A percentile compares a stretch with the other conserved stretches of the same genome.
Evolutionary conservation across 2,113 vertebrate genomes (phyloP).

Genomic region (Eublepharis macularius): DNA sequence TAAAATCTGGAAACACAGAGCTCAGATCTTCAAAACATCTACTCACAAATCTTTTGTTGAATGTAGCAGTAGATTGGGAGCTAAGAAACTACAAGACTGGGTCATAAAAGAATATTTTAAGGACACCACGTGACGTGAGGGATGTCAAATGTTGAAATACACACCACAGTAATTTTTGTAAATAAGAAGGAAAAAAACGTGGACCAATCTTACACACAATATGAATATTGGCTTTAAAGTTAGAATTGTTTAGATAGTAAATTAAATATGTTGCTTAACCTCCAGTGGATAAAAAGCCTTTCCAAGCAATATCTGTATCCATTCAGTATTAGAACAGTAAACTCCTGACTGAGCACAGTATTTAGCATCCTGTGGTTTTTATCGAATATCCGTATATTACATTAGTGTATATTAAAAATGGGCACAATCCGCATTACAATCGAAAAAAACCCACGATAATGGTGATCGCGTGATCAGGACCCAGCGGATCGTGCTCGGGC

Average conservation of each 20-base stretch:
- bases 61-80: constrained; percentile 6
- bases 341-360: constrained; percentile 16
- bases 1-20: neutral
- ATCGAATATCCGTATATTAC: constrained; percentile 44
- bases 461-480: no score
- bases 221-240: constrained; percentile 62
- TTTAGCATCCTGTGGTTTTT: constrained; percentile 42
- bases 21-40: constrained; percentile 3
- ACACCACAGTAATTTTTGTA: constrained; percentile 23
- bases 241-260: constrained; percentile 63
- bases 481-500: no score
- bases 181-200: constrained; percentile 61
- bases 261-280: constrained; percentile 68
- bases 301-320: constrained; percentile 57
- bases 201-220: constrained; percentile 50
- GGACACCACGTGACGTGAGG: neutral
- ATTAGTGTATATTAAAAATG: constrained; percentile 37
- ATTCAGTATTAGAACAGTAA: constrained; percentile 51
- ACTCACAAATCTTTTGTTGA: constrained; percentile 25
- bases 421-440: no score
- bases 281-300: constrained; percentile 51
- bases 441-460: no score
- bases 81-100: constrained; percentile 4
- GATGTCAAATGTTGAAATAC: constrained; percentile 34
- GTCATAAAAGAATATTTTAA: constrained; percentile 20